Evolutionary conservation across 2,888 invertebrate genomes (phyloP).

Genomic region (Parnassius mnemosyne): DNA sequence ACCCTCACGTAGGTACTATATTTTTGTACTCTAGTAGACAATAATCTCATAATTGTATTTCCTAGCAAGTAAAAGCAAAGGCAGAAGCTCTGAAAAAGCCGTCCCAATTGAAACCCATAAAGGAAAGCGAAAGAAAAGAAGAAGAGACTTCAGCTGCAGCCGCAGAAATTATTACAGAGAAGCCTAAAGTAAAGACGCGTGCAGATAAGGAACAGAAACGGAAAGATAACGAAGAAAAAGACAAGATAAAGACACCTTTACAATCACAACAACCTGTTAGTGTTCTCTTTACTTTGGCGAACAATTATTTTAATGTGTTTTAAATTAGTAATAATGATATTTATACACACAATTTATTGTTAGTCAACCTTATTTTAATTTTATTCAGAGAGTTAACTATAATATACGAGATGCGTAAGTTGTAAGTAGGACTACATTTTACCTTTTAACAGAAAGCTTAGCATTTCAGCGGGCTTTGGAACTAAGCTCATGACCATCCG

Average conservation of each 20-base stretch:
- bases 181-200: conserved; percentile 48
- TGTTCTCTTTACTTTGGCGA: conserved; percentile 8
- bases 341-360: no score
- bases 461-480: no score
- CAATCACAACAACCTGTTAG: conserved; percentile 44
- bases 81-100: conserved; percentile 80
- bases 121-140: conserved; percentile 57
- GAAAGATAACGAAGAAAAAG: conserved; percentile 39
- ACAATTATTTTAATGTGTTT: no score
- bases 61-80: conserved; percentile 77
- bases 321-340: no score
- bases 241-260: conserved; percentile 49
- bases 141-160: conserved; percentile 45
- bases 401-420: no score
- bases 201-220: conserved; percentile 29
- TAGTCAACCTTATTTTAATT: no score
- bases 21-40: no score
- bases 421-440: no score
- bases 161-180: conserved; percentile 33
- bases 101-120: conserved; percentile 56
- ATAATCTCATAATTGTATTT: neutral
- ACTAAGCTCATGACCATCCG: no score
- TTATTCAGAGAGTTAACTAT: no score
- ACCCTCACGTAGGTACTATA: no score
- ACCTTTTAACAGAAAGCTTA: no score